These are phyloP conservation scores for Anneissia japonica DNA, from an alignment of 35 echinoderm and acorn worm genomes.

Conservation along the genomic window DNA sequence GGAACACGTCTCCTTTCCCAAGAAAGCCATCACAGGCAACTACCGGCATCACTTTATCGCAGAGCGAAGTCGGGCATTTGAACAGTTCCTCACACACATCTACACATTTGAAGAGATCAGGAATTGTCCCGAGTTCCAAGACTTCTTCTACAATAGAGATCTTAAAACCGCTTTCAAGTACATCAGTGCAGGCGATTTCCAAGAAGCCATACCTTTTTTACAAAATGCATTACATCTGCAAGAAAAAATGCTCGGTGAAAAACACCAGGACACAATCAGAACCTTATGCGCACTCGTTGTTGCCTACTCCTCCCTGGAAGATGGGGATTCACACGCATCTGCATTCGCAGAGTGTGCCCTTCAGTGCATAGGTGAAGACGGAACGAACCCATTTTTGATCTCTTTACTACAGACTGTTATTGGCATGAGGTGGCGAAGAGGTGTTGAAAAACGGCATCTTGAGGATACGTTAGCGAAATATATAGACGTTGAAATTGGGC, in stretches of 20 bases:
- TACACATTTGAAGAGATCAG: slow-evolving; percentile 66
- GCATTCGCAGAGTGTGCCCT: slow-evolving; percentile 79
- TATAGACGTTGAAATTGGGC: slow-evolving; percentile 37
- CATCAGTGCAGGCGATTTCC: slow-evolving; percentile 56
- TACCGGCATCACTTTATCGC: slow-evolving; percentile 87
- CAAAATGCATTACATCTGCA: slow-evolving; percentile 92
- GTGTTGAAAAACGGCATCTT: slow-evolving; percentile 79
- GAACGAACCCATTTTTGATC: slow-evolving; percentile 73
- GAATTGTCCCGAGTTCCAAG: slow-evolving; percentile 52
- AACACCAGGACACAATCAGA: slow-evolving; percentile 55
- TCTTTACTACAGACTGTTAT: slow-evolving; percentile 82
- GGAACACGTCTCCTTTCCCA: slow-evolving; percentile 74
- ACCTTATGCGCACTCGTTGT: slow-evolving; percentile 87
- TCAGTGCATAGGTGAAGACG: slow-evolving; percentile 60
- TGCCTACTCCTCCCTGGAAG: slow-evolving; percentile 65
- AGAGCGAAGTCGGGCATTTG: slow-evolving; percentile 88
- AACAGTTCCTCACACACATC: slow-evolving; percentile 66
- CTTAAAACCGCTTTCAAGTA: slow-evolving; percentile 63
- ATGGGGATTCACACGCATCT: slow-evolving; percentile 66
- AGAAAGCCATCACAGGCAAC: slow-evolving; percentile 78
- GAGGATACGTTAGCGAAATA: slow-evolving; percentile 58
- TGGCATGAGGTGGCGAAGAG: slow-evolving; percentile 74
- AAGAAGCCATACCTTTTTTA: slow-evolving; percentile 74
- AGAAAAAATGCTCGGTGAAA: slow-evolving; percentile 77
- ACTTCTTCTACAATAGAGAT: slow-evolving; percentile 90